Percentiles rank a stretch among this genome's conserved stretches.
These are phyloP conservation scores for Oryzias celebensis DNA, from an alignment of 2,113 vertebrate species.

Conservation along the genomic window DNA sequence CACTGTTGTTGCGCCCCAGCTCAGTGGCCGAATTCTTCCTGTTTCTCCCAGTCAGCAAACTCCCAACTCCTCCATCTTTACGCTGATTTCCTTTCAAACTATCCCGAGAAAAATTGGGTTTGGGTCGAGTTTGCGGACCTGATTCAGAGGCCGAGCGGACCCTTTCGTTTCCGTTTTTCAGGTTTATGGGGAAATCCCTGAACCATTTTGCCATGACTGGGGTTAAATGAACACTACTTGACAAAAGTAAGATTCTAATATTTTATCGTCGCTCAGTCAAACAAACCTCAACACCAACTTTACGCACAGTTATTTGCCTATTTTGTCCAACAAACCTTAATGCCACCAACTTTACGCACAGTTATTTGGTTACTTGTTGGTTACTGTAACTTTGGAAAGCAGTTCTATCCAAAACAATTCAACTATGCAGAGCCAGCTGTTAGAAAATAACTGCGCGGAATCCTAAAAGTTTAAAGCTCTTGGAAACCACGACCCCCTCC, in stretches of 20 bases:
- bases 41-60: slow-evolving; percentile 77
- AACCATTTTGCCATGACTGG: slow-evolving; percentile 92
- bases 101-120: slow-evolving; percentile 73
- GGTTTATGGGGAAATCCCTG: slow-evolving; percentile 88
- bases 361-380: slow-evolving; percentile 2
- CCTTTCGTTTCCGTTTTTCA: slow-evolving; percentile 87
- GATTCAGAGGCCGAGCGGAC: slow-evolving; percentile 81
- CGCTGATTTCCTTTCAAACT: slow-evolving; percentile 75
- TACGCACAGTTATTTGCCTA: slow-evolving; percentile 53
- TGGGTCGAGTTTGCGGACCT: slow-evolving; percentile 74
- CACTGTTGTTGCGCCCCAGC: slow-evolving; percentile 71
- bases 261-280: background rate
- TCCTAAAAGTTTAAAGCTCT: slow-evolving; percentile 11
- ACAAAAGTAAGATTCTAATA: background rate
- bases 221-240: slow-evolving; percentile 5
- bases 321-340: slow-evolving; percentile 11
- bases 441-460: background rate
- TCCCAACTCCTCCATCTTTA: slow-evolving; percentile 75
- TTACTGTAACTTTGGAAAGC: background rate
- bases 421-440: background rate
- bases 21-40: slow-evolving; percentile 88
- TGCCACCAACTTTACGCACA: slow-evolving; percentile 54
- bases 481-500: slow-evolving; percentile 17
- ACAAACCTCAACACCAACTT: slow-evolving; percentile 40
- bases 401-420: background rate